Evolutionary conservation across 2,888 invertebrate genomes (phyloP).

Genomic region (Tetramorium bicarinatum): DNA sequence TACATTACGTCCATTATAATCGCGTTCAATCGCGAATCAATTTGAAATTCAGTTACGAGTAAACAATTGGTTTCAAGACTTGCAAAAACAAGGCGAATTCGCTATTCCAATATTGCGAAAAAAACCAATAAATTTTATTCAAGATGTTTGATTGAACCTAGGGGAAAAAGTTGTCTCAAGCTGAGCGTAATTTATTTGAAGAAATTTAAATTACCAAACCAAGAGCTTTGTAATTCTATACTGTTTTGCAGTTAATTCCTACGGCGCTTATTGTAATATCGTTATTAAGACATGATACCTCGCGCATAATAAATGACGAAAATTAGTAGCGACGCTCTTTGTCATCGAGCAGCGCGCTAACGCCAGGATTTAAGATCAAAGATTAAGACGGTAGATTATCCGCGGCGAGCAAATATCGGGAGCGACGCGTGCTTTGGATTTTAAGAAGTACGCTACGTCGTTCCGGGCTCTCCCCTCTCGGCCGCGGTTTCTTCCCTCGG

Average conservation of each 20-base stretch:
- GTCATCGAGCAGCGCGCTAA: slow-evolving; percentile 22
- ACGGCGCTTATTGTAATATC: neutral
- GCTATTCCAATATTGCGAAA: neutral
- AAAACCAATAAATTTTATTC: neutral
- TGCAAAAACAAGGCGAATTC: neutral
- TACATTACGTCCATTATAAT: slow-evolving; percentile 32
- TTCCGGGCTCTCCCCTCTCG: slow-evolving; percentile 16
- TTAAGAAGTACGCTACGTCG: slow-evolving; percentile 47
- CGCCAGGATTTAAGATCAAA: slow-evolving; percentile 44
- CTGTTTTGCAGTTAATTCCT: neutral
- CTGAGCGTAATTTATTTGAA: neutral
- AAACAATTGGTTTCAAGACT: neutral
- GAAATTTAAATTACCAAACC: neutral
- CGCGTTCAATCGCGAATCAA: slow-evolving; percentile 4
- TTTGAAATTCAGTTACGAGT: neutral
- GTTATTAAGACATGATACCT: neutral
- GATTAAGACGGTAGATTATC: slow-evolving; percentile 49
- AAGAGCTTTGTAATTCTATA: neutral
- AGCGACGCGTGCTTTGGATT: slow-evolving; percentile 34
- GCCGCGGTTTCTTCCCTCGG: slow-evolving; percentile 21
- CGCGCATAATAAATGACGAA: neutral
- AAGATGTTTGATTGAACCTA: neutral
- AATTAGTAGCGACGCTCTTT: slow-evolving; percentile 21
- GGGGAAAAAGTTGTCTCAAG: neutral
- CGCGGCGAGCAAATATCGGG: slow-evolving; percentile 34